phyloP scores from a whole-genome alignment of 1,140 invertebrate genomes.

The Campoletis sonorensis region DNA sequence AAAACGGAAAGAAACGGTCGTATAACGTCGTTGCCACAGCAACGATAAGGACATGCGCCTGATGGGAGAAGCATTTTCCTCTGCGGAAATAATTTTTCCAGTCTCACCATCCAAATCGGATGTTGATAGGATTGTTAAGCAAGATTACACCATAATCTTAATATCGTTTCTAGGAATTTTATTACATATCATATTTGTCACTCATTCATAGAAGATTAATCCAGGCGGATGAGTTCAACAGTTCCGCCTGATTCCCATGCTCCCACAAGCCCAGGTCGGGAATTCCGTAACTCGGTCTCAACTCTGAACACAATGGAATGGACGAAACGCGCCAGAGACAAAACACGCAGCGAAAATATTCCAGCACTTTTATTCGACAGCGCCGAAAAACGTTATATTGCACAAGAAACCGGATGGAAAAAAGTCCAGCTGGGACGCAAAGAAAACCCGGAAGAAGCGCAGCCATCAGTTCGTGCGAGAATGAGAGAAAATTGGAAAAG shows the following conservation, averaged over 20 bases:
- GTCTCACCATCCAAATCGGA: background rate
- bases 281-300: no score
- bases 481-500: background rate
- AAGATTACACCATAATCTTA: background rate
- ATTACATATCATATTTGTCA: no score
- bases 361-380: no score
- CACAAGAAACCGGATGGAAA: background rate
- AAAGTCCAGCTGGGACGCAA: background rate
- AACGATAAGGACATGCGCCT: conserved; percentile 14
- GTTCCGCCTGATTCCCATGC: no score
- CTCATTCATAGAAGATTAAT: no score
- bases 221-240: no score
- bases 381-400: no score
- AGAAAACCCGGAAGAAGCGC: conserved; percentile 1
- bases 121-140: background rate
- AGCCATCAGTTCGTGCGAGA: background rate
- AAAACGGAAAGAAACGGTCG: conserved; percentile 1
- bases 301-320: no score
- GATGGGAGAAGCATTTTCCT: background rate
- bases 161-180: no score
- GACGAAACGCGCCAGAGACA: no score
- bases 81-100: background rate
- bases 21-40: conserved; percentile 6
- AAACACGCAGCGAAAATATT: no score
- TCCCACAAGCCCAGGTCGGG: no score